Base-by-base conservation (phyloP, 2,888 invertebrate species). In the Agriopis marginaria region DNA sequence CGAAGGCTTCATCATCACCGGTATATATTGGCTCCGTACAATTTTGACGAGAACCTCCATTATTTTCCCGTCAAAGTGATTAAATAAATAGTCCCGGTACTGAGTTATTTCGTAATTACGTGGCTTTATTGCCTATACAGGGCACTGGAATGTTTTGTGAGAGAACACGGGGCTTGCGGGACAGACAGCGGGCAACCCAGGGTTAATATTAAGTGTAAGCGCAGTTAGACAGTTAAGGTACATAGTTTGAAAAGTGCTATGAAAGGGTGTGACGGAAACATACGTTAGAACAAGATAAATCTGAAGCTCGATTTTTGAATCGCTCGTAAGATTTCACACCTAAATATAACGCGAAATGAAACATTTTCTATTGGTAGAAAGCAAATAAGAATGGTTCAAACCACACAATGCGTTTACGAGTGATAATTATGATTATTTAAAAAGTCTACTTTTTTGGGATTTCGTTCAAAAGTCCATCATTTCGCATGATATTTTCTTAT, bases 21-120 rank as follows among this genome's bases (percentile, higher is more conserved):
- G 55, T 14, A 53, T 58, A 65, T 23, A 66, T 66, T 63, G 66
- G 63, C 66, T 64, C 66, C 78, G 76, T 82, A 87, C 86, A 85
- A 87, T 89, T 88, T 87, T 87, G 90, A 89, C 87, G 87, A 85
- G 82, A 83, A 80, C 80, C 80, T 81, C 87, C 89, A 92, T 93
- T 92, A 93, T 93, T 93, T 92, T 85, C 88, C 87, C 89, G 91
- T 92, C 93, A 93, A 92, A 92, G 92, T 92, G 92, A 93, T 93
- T 93, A 93, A 92, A 92, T 93, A 93, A 93, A 93, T 92, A 92
- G 91, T 90, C 88, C 87, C 86, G 82, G 79, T 79, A 79, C 85
- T 86, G 84, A 92, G 93, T 89, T 93, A 93, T 93, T 92, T 88
- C 86, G 92, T 93, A 92, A 93, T 93, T 92, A 92, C 88, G 86